These are phyloP conservation scores for Trichogramma pretiosum DNA, from an alignment of 1,140 invertebrate species.

Conservation along the genomic window DNA sequence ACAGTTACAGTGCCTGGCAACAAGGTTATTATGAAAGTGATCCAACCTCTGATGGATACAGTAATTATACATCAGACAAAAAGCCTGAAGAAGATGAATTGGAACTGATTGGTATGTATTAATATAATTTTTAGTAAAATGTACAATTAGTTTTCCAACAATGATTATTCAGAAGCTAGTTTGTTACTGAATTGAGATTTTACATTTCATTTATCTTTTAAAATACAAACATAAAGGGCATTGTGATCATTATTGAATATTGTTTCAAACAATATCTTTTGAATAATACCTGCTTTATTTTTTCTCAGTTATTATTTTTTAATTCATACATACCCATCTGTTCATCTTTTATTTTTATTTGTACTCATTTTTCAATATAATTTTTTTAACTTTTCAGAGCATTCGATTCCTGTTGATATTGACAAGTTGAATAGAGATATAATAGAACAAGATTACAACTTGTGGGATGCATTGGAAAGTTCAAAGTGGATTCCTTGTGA, in stretches of 20 bases:
- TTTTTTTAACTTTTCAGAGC: conserved; percentile 54
- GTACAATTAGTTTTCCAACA: conserved; percentile 15
- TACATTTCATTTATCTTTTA: too few species aligned
- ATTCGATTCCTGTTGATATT: conserved; percentile 61
- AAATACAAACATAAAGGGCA: too few species aligned
- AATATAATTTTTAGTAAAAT: conserved; percentile 17
- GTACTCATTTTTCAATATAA: too few species aligned
- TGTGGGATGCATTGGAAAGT: conserved; percentile 73
- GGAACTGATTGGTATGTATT: conserved; percentile 51
- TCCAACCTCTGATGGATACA: conserved; percentile 40
- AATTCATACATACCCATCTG: too few species aligned
- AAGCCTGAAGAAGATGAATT: conserved; percentile 51
- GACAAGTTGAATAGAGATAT: conserved; percentile 67
- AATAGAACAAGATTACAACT: conserved; percentile 60
- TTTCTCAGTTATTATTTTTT: too few species aligned
- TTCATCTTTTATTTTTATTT: too few species aligned
- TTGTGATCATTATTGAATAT: too few species aligned
- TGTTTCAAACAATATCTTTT: too few species aligned
- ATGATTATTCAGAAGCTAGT: conserved; percentile 12
- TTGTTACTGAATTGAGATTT: conserved; percentile 11
- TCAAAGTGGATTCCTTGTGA: conserved; percentile 67
- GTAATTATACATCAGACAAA: conserved; percentile 37
- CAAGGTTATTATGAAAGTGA: conserved; percentile 45
- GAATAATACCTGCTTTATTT: too few species aligned
- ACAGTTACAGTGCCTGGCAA: conserved; percentile 44